Evolutionary conservation across 2,797 vertebrate genomes (phyloP).

Genomic region (Rhabdomys pumilio): DNA sequence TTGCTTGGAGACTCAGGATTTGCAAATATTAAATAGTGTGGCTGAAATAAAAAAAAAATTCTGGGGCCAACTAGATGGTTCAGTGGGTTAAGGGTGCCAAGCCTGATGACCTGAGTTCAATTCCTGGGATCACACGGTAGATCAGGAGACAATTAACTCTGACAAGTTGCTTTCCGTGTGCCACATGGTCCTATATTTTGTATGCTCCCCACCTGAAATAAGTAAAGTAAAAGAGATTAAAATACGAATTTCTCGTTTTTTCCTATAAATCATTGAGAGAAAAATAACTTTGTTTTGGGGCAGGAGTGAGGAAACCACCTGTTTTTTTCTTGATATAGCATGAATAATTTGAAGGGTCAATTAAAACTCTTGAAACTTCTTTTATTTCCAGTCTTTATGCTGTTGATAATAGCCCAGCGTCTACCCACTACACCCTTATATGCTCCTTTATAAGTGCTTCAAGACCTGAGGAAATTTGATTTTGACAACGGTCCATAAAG

Average conservation of each 20-base stretch:
- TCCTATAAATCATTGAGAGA: constrained; percentile 38
- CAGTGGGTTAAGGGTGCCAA: neutral
- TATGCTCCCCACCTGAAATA: no score
- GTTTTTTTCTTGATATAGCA: constrained; percentile 48
- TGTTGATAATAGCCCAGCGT: neutral
- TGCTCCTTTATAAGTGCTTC: neutral
- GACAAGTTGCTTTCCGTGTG: neutral
- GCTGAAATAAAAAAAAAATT: constrained; percentile 52
- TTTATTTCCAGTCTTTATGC: constrained; percentile 17
- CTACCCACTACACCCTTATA: neutral
- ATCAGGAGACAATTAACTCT: neutral
- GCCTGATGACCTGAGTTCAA: neutral
- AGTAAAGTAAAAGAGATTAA: neutral
- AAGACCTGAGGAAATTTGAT: neutral
- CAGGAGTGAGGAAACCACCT: neutral
- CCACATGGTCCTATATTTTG: neutral
- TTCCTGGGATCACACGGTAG: neutral
- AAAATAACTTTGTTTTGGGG: constrained; percentile 63
- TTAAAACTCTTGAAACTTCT: constrained; percentile 58
- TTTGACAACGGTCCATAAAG: neutral
- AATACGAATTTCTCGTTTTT: constrained; percentile 75
- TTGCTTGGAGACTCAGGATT: constrained; percentile 78
- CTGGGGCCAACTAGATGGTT: neutral
- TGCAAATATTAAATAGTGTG: constrained; percentile 77
- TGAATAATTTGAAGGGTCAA: constrained; percentile 53